Percentiles rank a stretch among this genome's conserved stretches.
These are phyloP conservation scores for Hyles lineata DNA, from an alignment of 2,888 invertebrate species.

Conservation along the genomic window DNA sequence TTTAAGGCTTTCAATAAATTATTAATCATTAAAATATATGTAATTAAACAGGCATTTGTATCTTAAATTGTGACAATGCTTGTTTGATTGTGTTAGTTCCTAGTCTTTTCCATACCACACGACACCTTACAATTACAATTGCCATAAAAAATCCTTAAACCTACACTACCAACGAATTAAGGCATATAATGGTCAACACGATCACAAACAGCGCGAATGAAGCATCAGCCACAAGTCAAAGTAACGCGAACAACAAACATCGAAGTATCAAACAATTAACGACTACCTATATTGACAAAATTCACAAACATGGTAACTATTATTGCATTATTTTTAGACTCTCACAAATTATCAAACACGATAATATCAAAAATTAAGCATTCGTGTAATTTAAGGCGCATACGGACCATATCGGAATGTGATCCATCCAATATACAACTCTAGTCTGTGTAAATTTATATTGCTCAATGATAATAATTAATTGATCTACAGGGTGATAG, in stretches of 20 bases:
- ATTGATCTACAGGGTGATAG: too few relatives aligned
- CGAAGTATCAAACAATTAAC: background rate
- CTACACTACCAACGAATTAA: slow-evolving; percentile 4
- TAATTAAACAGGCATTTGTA: too few relatives aligned
- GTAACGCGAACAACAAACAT: background rate
- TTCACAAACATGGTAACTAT: slow-evolving; percentile 28
- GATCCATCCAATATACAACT: too few relatives aligned
- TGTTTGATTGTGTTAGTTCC: background rate
- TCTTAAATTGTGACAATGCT: background rate
- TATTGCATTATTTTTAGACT: background rate
- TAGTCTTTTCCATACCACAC: background rate
- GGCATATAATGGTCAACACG: background rate
- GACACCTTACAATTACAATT: background rate
- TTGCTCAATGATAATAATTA: too few relatives aligned
- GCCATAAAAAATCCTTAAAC: background rate
- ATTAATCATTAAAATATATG: background rate
- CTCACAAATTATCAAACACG: background rate
- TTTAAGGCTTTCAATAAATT: background rate
- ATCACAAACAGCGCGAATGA: slow-evolving; percentile 10
- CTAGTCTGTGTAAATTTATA: too few relatives aligned
- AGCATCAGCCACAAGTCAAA: slow-evolving; percentile 12
- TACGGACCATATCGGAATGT: background rate
- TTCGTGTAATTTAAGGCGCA: background rate
- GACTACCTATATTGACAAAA: slow-evolving; percentile 17
- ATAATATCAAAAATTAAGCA: background rate